Conservation (phyloP, 1,140 invertebrate genomes). For the Drosophila yakuba region DNA sequence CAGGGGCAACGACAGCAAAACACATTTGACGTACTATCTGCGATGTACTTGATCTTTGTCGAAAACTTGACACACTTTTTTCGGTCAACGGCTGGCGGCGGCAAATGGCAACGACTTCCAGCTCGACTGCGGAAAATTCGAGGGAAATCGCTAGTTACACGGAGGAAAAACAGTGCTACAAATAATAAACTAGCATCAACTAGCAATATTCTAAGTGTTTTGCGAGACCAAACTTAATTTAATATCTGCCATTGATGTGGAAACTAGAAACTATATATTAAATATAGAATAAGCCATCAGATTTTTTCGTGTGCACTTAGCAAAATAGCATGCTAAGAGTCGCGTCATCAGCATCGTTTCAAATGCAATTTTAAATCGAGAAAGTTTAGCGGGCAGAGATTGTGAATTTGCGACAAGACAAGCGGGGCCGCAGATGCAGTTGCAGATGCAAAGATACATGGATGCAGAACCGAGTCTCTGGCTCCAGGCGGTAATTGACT, state of each 20-base stretch:
- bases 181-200: neutral
- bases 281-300: no score
- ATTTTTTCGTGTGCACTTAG: neutral
- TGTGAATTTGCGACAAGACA: constrained; percentile 59
- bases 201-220: no score
- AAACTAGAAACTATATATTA: no score
- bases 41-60: constrained; percentile 79
- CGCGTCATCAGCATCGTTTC: constrained; percentile 29
- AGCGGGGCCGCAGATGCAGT: constrained; percentile 28
- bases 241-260: no score
- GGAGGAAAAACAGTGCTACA: neutral
- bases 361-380: constrained; percentile 77
- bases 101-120: constrained; percentile 55
- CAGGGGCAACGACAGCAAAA: constrained; percentile 19
- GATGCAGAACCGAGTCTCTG: constrained; percentile 32
- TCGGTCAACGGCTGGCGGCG: constrained; percentile 65
- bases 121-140: constrained; percentile 69
- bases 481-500: constrained; percentile 55
- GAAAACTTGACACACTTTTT: constrained; percentile 78
- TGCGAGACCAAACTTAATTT: no score
- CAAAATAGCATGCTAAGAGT: constrained; percentile 1
- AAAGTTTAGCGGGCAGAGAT: constrained; percentile 65
- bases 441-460: constrained; percentile 11
- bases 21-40: constrained; percentile 64
- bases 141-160: constrained; percentile 51